Base-by-base conservation (phyloP, 2,797 vertebrate genomes). In the Rhodeus uyekii region DNA sequence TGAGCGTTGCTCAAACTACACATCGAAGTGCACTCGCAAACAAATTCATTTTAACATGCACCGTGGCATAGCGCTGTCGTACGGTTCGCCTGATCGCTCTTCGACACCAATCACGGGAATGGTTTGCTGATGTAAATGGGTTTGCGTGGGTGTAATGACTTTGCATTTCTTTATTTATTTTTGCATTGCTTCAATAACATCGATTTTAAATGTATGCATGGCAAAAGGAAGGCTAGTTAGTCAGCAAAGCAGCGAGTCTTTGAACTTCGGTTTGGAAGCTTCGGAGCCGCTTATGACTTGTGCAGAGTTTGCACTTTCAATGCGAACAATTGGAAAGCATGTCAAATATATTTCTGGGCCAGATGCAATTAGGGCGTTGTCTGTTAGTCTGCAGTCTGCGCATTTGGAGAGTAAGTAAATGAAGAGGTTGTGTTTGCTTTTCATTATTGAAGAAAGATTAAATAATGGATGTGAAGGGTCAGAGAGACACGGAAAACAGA, bases 51-150 rank as follows among this genome's bases (percentile, higher is more conserved):
- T 65, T 38, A 42, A 58, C 38, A 42, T 60, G 36, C 79, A 39
- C 34, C 9, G 8, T n/a, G 36, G 61, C 24, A 58, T 29, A 32
- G 29, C 14, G 19, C 46, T 29, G 72, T 38, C 46, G 27, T 24
- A 36, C 10, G 44, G 55, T 71, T 80, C 29, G 44, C 68, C 58
- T 64, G 42, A 36, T 67, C 61, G 12, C 79, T 74, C 64, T 38
- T 68, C 32, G 22, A 76, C 73, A 82, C 63, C 63, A 69, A 76
- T 82, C 63, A 73, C 18, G 42, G 38, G 69, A 80, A 67, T 29
- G 68, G 58, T 79, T 79, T 79, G 76, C 55, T 78, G 44, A 64
- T 82, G 72, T 68, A 82, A 82, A 76, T 76, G 80, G 61, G 68
- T 76, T 81, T 82, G 44, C 34, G 73, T 82, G 63, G 72, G 64